These are phyloP conservation scores for Chalcosyrphus nemorum DNA, from an alignment of 2,888 invertebrate genomes.

Conservation along the genomic window DNA sequence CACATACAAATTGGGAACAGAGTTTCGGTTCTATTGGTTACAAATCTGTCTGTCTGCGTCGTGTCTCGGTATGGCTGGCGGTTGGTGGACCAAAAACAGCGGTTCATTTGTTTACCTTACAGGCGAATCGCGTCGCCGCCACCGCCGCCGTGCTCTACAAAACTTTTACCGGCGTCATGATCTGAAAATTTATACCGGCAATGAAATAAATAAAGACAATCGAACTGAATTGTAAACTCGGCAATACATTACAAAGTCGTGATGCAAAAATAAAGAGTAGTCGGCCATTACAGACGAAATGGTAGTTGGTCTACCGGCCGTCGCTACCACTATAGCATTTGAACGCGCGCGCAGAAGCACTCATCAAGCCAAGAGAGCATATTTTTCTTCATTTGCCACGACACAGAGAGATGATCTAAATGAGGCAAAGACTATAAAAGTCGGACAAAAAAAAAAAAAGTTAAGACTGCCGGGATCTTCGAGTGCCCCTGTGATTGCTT, in stretches of 20 bases:
- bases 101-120: conserved; percentile 67
- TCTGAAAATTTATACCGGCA: conserved; percentile 71
- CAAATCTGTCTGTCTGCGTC: conserved; percentile 73
- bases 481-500: conserved; percentile 1
- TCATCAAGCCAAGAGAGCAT: conserved; percentile 49
- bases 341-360: conserved; percentile 61
- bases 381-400: conserved; percentile 62
- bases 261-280: conserved; percentile 68
- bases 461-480: neutral
- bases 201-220: conserved; percentile 73
- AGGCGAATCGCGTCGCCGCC: conserved; percentile 34
- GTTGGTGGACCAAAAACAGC: conserved; percentile 57
- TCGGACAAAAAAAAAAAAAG: conserved; percentile 12
- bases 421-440: conserved; percentile 36
- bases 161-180: conserved; percentile 66
- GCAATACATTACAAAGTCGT: conserved; percentile 72
- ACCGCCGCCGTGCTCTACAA: conserved; percentile 58
- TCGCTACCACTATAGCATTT: neutral
- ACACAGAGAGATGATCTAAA: conserved; percentile 65
- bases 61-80: conserved; percentile 57
- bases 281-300: conserved; percentile 44
- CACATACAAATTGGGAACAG: conserved; percentile 73
- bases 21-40: conserved; percentile 72
- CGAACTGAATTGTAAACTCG: conserved; percentile 71
- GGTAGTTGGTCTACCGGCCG: neutral